A percentile compares a stretch with the other conserved stretches of the same genome.
Conservation (phyloP, 2,888 invertebrate species). For the Lepidochitona cinerea region DNA sequence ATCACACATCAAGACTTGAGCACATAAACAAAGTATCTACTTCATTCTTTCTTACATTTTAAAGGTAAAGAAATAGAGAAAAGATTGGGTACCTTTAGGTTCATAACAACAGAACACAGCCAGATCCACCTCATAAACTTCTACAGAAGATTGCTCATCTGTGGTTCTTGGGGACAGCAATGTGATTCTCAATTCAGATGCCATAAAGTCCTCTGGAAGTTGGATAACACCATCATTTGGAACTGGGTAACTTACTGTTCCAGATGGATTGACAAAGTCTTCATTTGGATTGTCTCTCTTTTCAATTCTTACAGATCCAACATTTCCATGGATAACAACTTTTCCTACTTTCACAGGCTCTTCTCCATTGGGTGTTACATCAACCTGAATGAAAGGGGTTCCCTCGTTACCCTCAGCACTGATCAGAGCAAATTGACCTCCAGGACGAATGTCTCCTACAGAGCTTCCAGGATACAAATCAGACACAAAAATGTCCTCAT, state of each 20-base stretch:
- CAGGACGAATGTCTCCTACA: slow-evolving; percentile 1
- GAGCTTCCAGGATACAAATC: background rate
- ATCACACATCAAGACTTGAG: no score
- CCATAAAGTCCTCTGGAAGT: background rate
- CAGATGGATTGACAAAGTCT: background rate
- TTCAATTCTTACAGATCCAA: background rate
- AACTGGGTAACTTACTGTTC: background rate
- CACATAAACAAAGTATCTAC: no score
- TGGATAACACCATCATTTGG: background rate
- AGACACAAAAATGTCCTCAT: background rate
- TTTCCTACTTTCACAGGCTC: background rate
- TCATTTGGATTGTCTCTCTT: background rate
- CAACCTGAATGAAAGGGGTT: background rate
- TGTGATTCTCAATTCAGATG: background rate
- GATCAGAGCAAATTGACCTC: background rate
- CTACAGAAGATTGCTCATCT: background rate
- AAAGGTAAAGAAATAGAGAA: no score
- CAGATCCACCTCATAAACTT: background rate
- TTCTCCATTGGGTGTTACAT: background rate
- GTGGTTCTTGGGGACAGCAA: background rate
- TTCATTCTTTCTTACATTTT: no score
- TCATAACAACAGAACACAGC: background rate
- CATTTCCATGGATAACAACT: background rate
- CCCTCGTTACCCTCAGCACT: background rate
- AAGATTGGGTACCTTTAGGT: background rate